These are phyloP conservation scores for Plotosus lineatus DNA, from an alignment of 2,113 vertebrate genomes.

Conservation along the genomic window DNA sequence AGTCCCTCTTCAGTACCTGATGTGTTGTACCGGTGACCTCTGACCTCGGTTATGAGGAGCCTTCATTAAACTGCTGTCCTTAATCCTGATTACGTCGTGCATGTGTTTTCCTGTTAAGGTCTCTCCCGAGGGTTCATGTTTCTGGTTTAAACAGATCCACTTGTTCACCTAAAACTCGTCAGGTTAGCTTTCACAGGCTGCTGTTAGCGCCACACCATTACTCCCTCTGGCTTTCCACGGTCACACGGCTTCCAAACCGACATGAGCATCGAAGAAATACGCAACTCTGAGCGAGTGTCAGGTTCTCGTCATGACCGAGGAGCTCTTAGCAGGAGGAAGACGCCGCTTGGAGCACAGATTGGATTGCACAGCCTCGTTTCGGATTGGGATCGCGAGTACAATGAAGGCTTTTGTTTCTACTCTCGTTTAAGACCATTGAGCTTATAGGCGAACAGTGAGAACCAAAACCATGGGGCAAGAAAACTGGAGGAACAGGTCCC, in stretches of 20 bases:
- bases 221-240: not conserved
- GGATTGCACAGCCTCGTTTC: slow-evolving; percentile 67
- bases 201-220: not conserved
- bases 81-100: not conserved
- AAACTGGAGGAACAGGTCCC: slow-evolving; percentile 73
- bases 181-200: not conserved
- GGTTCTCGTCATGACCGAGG: not conserved
- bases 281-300: not conserved
- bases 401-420: slow-evolving; percentile 69
- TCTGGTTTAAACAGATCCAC: slow-evolving; percentile 19
- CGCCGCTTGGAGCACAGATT: slow-evolving; percentile 57
- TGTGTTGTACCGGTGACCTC: not conserved
- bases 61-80: not conserved
- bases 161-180: not conserved
- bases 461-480: slow-evolving; percentile 61
- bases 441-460: slow-evolving; percentile 62
- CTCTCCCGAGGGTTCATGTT: not conserved
- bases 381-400: slow-evolving; percentile 64
- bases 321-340: slow-evolving; percentile 32
- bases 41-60: not conserved
- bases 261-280: not conserved
- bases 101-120: not conserved
- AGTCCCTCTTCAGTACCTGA: not conserved
- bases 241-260: not conserved
- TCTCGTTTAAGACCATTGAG: slow-evolving; percentile 66